Percentiles rank a stretch among this genome's conserved stretches.
Evolutionary conservation across 2,113 vertebrate species (phyloP).

Genomic region (Chionodraco myersi): DNA sequence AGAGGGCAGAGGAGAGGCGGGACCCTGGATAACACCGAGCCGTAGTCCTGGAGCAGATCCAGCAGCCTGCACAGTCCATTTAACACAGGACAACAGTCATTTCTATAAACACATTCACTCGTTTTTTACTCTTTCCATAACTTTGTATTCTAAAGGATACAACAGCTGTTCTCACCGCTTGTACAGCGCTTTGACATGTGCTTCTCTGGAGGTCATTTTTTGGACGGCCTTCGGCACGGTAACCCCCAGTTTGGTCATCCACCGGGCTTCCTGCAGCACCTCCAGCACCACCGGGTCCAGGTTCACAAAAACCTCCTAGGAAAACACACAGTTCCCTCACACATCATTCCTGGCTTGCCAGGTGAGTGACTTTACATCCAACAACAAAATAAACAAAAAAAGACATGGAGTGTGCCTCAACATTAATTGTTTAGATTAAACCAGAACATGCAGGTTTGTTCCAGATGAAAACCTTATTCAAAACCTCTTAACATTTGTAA

Average conservation of each 20-base stretch:
- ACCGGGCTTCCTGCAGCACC: slow-evolving; percentile 84
- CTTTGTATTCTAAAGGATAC: no score
- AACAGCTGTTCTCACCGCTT: slow-evolving; percentile 70
- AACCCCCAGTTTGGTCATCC: slow-evolving; percentile 82
- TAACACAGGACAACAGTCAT: not conserved
- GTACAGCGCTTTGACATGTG: slow-evolving; percentile 79
- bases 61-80: slow-evolving; percentile 74
- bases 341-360: not conserved
- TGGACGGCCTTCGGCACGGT: slow-evolving; percentile 77
- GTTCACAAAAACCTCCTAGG: slow-evolving; percentile 85
- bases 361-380: not conserved
- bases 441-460: no score
- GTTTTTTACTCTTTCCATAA: no score
- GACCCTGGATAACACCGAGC: slow-evolving; percentile 64
- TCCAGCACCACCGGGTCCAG: slow-evolving; percentile 84
- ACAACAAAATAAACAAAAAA: not conserved
- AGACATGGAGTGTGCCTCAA: not conserved
- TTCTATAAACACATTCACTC: no score
- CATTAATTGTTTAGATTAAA: not conserved
- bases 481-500: no score
- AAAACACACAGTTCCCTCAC: slow-evolving; percentile 6
- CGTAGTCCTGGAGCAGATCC: slow-evolving; percentile 80
- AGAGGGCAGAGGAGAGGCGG: slow-evolving; percentile 80
- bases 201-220: slow-evolving; percentile 74
- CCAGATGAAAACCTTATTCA: no score